Evolutionary conservation across 2,888 invertebrate species (phyloP).

Genomic region (Smittia sp.): DNA sequence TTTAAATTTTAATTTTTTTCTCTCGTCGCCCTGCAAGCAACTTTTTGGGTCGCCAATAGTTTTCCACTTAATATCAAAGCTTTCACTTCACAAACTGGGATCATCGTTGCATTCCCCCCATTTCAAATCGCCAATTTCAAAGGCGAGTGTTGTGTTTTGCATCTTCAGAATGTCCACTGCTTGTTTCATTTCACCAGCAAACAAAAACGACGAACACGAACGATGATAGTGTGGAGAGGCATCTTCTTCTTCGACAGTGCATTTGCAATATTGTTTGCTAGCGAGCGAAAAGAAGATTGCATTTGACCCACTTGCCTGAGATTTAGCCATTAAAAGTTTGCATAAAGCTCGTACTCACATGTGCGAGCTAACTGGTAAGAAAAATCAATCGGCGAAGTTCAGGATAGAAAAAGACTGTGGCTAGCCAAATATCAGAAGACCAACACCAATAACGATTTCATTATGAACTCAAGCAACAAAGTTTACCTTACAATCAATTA

Average conservation of each 20-base stretch:
- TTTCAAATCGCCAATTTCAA: not conserved
- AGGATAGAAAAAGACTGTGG: too few species aligned
- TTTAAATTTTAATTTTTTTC: too few species aligned
- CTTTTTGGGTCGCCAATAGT: too few species aligned
- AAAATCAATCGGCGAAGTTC: not conserved
- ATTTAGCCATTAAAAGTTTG: conserved; percentile 39
- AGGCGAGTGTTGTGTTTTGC: not conserved
- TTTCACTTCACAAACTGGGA: not conserved
- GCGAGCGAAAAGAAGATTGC: conserved; percentile 25
- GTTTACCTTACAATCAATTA: conserved; percentile 33
- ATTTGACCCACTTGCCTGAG: conserved; percentile 36
- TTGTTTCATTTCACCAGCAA: conserved; percentile 4
- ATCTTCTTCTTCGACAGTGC: not conserved
- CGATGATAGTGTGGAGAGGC: conserved; percentile 20
- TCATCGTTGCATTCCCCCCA: not conserved
- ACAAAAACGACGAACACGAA: conserved; percentile 7
- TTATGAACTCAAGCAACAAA: not conserved
- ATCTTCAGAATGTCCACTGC: conserved; percentile 27
- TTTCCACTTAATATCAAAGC: not conserved
- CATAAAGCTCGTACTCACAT: conserved; percentile 2
- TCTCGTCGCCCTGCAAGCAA: not conserved
- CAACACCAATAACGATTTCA: not conserved
- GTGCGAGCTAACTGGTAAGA: conserved; percentile 16
- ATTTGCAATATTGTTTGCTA: conserved; percentile 37
- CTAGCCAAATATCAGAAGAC: not conserved